Evolutionary conservation across 2,113 vertebrate genomes (phyloP), one percentile per base, ranked within the genome.

Genomic region (Hippoglossus stenolepis): DNA sequence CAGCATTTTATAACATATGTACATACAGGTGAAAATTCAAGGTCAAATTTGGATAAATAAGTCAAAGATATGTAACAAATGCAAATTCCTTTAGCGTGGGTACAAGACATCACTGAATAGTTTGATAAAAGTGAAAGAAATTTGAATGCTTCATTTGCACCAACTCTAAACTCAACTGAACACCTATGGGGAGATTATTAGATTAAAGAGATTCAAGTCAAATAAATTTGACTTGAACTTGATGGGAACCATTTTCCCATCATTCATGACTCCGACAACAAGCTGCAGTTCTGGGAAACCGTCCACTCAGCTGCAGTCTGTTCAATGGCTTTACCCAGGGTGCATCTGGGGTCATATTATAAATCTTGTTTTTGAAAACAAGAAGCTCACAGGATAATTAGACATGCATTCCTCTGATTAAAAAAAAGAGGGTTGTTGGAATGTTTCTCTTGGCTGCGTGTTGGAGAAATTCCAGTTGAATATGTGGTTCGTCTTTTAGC

Each of bases 381-480:
- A 4, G 57, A 67, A n/a, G 47, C 47, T 62, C 0, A 15, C n/a
- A 62, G 12, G 40, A 63, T 63, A 45, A 77, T 17, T 43, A 17
- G 21, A 65, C 13, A 18, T 38, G n/a, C 8, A 20, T 62, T 56
- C 11, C 9, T 66, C 8, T 26, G 47, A 51, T 40, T 40, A 51
- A 59, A 7, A 31, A 31, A 18, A 26, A 10, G 7, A 5, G 15
- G 45, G 26, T 6, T 20, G 24, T 17, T n/a, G 15, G 53, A n/a
- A 38, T 62, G 64, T 73, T 68, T 47, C 20, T 75, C 53, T 60
- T 58, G 65, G 59, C 70, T 73, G 45, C 35, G 13, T 47, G 15
- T 53, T 56, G 24, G 9, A 5, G 20, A 43, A 15, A 4, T n/a
- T 28, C 2, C 8, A 24, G 35, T 40, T 38, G 28, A 26, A 53